Conservation (phyloP, 2,113 vertebrate genomes). For the Camelus dromedarius region DNA sequence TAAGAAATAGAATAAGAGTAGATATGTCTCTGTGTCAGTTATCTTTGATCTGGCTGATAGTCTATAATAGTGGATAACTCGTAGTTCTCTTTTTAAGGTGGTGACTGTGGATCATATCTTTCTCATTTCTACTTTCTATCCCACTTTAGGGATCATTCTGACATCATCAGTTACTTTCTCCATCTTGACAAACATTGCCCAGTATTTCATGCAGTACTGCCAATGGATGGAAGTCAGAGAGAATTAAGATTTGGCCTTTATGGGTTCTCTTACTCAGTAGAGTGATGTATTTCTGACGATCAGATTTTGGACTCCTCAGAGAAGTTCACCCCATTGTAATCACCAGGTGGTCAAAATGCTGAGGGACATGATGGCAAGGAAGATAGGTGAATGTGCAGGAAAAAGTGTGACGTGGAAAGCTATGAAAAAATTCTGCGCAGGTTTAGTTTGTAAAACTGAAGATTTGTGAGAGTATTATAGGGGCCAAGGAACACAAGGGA, state of each 20-base stretch:
- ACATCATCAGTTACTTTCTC: background rate
- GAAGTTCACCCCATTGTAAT: background rate
- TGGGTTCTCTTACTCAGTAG: background rate
- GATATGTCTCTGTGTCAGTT: background rate
- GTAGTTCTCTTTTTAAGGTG: background rate
- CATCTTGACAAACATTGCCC: background rate
- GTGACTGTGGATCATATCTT: background rate
- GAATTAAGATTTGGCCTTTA: background rate
- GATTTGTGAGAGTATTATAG: background rate
- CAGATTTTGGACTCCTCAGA: background rate
- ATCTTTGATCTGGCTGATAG: background rate
- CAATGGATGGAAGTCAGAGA: background rate
- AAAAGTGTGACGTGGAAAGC: background rate
- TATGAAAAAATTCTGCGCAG: background rate
- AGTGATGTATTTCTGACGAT: background rate
- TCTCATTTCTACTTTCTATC: background rate
- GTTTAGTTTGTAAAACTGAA: background rate
- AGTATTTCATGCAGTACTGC: background rate
- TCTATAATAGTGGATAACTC: background rate
- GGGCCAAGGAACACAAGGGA: background rate
- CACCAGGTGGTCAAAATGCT: background rate
- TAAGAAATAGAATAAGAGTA: background rate
- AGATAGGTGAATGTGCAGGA: accelerated
- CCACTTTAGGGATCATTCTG: background rate
- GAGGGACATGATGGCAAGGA: background rate